phyloP scores from a whole-genome alignment of 2,888 invertebrate genomes.

The Epinotia nisella region DNA sequence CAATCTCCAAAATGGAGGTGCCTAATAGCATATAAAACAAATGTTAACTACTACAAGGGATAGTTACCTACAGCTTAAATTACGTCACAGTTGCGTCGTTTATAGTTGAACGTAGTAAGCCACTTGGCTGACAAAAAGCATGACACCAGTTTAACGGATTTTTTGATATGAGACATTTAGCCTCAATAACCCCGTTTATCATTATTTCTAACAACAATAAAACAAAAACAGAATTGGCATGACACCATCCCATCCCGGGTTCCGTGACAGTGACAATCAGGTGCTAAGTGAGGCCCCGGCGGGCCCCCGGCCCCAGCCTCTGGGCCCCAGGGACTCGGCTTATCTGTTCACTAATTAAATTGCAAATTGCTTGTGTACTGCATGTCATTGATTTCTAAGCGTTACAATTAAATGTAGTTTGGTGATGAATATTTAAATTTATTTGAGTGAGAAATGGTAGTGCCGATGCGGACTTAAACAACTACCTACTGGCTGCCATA shows the following conservation, averaged over 20 bases:
- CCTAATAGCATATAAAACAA: no score
- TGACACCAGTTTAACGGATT: no score
- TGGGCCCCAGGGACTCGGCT: slow-evolving; percentile 14
- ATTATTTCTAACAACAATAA: no score
- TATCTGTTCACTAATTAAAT: slow-evolving; percentile 18
- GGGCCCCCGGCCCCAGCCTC: background rate
- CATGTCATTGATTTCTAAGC: slow-evolving; percentile 12
- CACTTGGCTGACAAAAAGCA: no score
- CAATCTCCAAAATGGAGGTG: no score
- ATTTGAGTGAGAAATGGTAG: background rate
- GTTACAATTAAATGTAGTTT: slow-evolving; percentile 2
- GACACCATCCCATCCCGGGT: slow-evolving; percentile 4
- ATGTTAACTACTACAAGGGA: no score
- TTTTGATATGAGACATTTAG: no score
- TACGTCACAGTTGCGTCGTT: no score
- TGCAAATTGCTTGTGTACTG: slow-evolving; percentile 24
- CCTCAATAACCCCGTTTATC: no score
- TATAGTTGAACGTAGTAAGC: no score
- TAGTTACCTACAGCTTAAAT: no score
- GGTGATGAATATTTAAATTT: background rate
- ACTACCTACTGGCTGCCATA: no score
- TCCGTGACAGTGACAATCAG: slow-evolving; percentile 28
- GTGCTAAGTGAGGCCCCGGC: slow-evolving; percentile 16
- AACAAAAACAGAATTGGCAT: background rate
- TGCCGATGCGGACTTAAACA: background rate